These are phyloP conservation scores for Podotricha telesiphe DNA, from an alignment of 2,888 invertebrate species.

Conservation along the genomic window DNA sequence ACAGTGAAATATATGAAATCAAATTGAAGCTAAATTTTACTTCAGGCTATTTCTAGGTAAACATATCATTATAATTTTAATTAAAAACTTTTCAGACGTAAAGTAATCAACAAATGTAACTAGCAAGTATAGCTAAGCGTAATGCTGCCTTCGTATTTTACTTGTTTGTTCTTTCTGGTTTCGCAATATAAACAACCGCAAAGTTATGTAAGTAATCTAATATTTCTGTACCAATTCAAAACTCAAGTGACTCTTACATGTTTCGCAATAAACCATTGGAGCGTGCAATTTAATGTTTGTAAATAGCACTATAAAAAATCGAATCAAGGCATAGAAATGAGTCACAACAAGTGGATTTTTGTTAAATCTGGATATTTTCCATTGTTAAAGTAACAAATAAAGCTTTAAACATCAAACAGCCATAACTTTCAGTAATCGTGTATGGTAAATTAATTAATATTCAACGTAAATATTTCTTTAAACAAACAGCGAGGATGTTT, in stretches of 20 bases:
- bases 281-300: background rate
- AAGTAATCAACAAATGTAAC: conserved; percentile 16
- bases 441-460: conserved; percentile 34
- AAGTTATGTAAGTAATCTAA: conserved; percentile 8
- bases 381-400: conserved; percentile 27
- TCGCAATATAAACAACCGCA: conserved; percentile 5
- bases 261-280: conserved; percentile 2
- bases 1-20: too few relatives aligned
- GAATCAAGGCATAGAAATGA: conserved; percentile 1
- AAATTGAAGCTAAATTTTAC: background rate
- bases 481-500: conserved; percentile 25
- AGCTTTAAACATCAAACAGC: conserved; percentile 2
- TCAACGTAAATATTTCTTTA: conserved; percentile 33
- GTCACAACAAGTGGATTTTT: background rate
- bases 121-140: conserved; percentile 1
- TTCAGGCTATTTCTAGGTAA: background rate
- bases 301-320: background rate
- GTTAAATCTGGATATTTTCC: conserved; percentile 4
- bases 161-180: conserved; percentile 6
- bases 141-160: conserved; percentile 9
- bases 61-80: conserved; percentile 1
- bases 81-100: conserved; percentile 8
- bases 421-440: conserved; percentile 19
- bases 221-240: background rate
- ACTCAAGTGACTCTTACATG: background rate